phyloP scores from a whole-genome alignment of 2,113 vertebrate species.

The Corydoras sp. region DNA sequence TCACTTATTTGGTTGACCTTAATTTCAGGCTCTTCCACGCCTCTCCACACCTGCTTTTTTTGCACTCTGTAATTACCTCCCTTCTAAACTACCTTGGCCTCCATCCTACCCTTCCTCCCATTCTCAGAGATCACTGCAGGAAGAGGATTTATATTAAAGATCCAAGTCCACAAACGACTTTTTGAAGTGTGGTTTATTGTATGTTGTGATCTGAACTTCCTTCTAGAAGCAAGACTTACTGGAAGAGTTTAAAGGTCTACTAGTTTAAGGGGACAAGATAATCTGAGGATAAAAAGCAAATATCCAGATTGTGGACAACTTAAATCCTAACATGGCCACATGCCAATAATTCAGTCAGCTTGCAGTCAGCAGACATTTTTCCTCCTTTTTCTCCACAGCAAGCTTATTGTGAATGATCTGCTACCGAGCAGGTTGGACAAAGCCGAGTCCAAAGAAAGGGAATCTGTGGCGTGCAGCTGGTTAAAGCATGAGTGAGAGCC shows the following conservation, averaged over 20 bases:
- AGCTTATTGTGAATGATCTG: too few relatives aligned
- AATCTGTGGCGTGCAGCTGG: conserved; percentile 47
- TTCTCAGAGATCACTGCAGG: conserved; percentile 19
- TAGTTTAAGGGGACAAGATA: neutral
- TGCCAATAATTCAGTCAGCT: neutral
- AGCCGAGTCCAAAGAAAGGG: neutral
- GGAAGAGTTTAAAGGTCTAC: too few relatives aligned
- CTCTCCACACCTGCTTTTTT: neutral
- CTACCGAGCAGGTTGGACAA: neutral
- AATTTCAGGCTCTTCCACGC: conserved; percentile 35
- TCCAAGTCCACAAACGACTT: conserved; percentile 19
- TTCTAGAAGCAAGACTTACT: too few relatives aligned
- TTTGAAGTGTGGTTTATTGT: neutral
- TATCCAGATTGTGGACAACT: neutral
- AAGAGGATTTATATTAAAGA: conserved; percentile 12
- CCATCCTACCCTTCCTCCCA: conserved; percentile 2
- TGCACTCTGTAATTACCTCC: neutral
- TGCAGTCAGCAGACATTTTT: neutral
- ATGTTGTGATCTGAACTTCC: neutral
- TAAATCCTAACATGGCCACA: too few relatives aligned
- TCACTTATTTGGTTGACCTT: conserved; percentile 34
- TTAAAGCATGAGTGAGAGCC: conserved; percentile 1
- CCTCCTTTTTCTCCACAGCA: neutral
- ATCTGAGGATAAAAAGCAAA: neutral
- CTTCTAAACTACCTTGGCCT: neutral